Conservation (phyloP, 2,888 invertebrate species). For the Dolomedes plantarius region DNA sequence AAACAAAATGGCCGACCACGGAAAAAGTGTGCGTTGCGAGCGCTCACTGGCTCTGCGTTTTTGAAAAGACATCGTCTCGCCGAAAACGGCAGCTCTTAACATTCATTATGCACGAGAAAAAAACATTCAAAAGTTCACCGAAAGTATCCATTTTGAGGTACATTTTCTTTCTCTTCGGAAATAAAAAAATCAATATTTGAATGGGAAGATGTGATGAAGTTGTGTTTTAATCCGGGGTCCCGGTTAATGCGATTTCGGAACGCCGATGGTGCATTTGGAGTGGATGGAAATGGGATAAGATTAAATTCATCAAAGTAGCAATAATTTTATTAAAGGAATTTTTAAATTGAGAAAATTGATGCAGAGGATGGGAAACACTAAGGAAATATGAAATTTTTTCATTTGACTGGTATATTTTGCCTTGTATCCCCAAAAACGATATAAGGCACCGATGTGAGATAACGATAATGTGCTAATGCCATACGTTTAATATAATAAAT, state of each 20-base stretch:
- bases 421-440: too few species aligned
- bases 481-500: too few species aligned
- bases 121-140: neutral
- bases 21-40: too few species aligned
- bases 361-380: too few species aligned
- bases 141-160: neutral
- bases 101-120: constrained; percentile 8
- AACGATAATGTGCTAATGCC: too few species aligned
- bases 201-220: neutral
- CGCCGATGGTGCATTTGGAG: neutral
- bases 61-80: neutral
- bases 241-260: neutral
- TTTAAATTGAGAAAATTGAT: too few species aligned
- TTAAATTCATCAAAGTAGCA: neutral
- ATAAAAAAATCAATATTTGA: constrained; percentile 6
- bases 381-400: too few species aligned
- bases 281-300: neutral
- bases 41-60: too few species aligned
- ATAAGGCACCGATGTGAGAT: too few species aligned
- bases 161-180: neutral
- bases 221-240: neutral
- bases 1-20: neutral
- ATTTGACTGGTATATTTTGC: too few species aligned
- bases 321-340: neutral
- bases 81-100: neutral